Evolutionary conservation across 1,140 invertebrate genomes (phyloP), one percentile per base, ranked within the genome.

Genomic region (Drosophila kohkoa): DNA sequence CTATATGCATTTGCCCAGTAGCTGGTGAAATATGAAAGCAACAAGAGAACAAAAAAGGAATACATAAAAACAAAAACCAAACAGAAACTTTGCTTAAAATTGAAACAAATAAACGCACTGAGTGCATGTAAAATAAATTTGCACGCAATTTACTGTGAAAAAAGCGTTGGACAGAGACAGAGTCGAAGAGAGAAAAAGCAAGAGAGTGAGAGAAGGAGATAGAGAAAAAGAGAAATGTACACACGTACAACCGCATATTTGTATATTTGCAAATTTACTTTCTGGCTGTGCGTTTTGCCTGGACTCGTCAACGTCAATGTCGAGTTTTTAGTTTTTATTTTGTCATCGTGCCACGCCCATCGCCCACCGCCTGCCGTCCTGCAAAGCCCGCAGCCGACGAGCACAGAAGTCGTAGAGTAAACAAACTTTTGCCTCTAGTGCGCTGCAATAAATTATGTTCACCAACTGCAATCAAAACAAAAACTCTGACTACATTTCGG

Each of bases 401-500:
- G 20, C 20, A 20, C 32, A 68, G 64, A 66, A 75, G 70, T 72
- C 55, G 35, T 25, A 52, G 68, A 48, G 68, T 57, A 79, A 79
- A 73, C 73, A 83, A 79, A 68, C 66, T 86, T 75, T 70, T 58
- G 62, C 16, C 57, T 65, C 32, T 64, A 20, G 54, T 69, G 71
- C 68, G 45, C 67, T 73, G 80, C 74, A 62, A 88, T 87, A 88
- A 88, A 83, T 83, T 87, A 88, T 88, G 80, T 83, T 80, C 67
- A 49, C 64, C 73, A 87, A 87, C 83, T 83, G 80, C 83, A 88
- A 87, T 82, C 83, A 82, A 87, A 87, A 80, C 82, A 87, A 52
- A 35, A 75, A 75, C 68, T 70, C 64, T 30, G 59, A 71, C 76
- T 74, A 75, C 49, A 76, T 65, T 86, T 63, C 46, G 63, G 15